Percentiles rank a stretch among this genome's conserved stretches.
Conservation (phyloP, 2,113 vertebrate species). For the Epinephelus moara region DNA sequence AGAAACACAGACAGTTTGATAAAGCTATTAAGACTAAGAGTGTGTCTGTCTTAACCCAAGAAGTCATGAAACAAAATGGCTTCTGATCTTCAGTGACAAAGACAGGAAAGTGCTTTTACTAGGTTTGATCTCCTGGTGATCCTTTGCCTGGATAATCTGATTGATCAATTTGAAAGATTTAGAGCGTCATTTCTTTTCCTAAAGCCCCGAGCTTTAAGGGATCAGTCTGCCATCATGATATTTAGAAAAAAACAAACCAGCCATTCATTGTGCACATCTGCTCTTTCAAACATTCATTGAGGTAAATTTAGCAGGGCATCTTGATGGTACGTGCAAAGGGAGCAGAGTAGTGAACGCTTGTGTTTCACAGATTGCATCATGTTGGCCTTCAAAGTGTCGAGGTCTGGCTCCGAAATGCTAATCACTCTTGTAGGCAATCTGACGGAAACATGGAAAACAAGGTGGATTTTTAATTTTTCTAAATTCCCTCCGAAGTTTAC, state of each 20-base stretch:
- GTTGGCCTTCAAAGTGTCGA: slow-evolving; percentile 26
- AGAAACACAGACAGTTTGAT: neutral
- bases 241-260: slow-evolving; percentile 11
- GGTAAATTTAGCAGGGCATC: slow-evolving; percentile 14
- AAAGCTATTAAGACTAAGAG: neutral
- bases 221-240: slow-evolving; percentile 13
- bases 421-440: slow-evolving; percentile 30
- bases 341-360: slow-evolving; percentile 16
- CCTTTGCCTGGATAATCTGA: slow-evolving; percentile 21
- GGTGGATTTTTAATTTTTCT: neutral
- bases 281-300: slow-evolving; percentile 6
- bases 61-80: neutral
- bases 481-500: slow-evolving; percentile 20
- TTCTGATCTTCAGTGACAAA: neutral
- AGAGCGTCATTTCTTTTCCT: neutral
- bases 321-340: slow-evolving; percentile 25
- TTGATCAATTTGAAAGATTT: slow-evolving; percentile 20
- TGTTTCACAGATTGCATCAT: slow-evolving; percentile 64
- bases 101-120: neutral
- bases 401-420: slow-evolving; percentile 28
- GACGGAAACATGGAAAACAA: slow-evolving; percentile 1
- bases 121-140: slow-evolving; percentile 24
- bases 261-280: neutral
- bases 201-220: slow-evolving; percentile 5
- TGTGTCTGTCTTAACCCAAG: neutral